These are phyloP conservation scores for Scortum barcoo DNA, from an alignment of 2,113 vertebrate species.

Conservation along the genomic window DNA sequence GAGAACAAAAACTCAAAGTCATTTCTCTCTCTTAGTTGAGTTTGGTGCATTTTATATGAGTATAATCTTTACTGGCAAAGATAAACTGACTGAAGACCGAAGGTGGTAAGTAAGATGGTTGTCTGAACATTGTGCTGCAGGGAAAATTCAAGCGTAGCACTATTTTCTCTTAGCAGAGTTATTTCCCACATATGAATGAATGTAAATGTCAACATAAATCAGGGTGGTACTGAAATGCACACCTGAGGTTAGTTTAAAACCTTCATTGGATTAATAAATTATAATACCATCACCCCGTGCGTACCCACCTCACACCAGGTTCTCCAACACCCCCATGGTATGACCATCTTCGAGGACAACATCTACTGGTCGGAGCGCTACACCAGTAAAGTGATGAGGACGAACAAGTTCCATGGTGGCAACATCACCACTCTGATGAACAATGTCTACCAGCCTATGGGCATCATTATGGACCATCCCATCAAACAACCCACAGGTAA, in stretches of 20 bases:
- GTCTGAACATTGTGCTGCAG: neutral
- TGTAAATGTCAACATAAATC: neutral
- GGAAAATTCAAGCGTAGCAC: neutral
- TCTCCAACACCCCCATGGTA: constrained; percentile 89
- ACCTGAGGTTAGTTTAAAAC: neutral
- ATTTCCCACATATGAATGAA: neutral
- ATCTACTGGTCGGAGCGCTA: constrained; percentile 92
- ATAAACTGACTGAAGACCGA: neutral
- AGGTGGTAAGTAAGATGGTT: neutral
- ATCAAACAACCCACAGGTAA: constrained; percentile 90
- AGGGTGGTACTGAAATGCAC: neutral
- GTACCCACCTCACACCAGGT: constrained; percentile 76
- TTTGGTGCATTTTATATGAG: neutral
- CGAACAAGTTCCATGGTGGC: constrained; percentile 94
- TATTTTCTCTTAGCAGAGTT: neutral
- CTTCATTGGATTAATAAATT: neutral
- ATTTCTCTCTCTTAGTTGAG: too few relatives aligned
- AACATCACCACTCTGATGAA: constrained; percentile 89
- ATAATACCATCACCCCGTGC: neutral
- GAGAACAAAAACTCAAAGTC: neutral
- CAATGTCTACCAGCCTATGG: constrained; percentile 87
- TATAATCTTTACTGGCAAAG: too few relatives aligned
- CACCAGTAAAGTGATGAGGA: constrained; percentile 87
- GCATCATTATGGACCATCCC: constrained; percentile 89
- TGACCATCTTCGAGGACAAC: constrained; percentile 92